phyloP scores from a whole-genome alignment of 2,888 invertebrate genomes.

The Eupithecia inturbata region DNA sequence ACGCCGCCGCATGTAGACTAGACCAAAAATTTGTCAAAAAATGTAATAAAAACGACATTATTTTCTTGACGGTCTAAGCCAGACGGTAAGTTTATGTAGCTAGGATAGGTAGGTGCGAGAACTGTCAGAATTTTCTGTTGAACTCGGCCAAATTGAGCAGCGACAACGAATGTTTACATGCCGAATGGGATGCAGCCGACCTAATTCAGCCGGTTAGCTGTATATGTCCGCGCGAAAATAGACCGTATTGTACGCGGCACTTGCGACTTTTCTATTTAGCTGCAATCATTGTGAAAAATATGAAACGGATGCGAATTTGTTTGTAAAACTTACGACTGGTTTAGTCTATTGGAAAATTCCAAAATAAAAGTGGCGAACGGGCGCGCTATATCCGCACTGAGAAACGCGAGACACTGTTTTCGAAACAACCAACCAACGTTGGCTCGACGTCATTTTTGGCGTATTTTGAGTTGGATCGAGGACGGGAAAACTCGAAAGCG shows the following conservation, averaged over 20 bases:
- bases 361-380: constrained; percentile 73
- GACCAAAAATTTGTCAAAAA: constrained; percentile 84
- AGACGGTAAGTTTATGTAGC: constrained; percentile 2
- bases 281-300: constrained; percentile 78
- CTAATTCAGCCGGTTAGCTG: constrained; percentile 65
- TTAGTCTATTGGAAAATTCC: constrained; percentile 87
- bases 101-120: constrained; percentile 43
- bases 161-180: constrained; percentile 40
- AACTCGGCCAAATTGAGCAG: constrained; percentile 59
- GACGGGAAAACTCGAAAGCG: constrained; percentile 83
- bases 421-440: constrained; percentile 78
- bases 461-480: constrained; percentile 83
- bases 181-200: constrained; percentile 46
- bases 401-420: constrained; percentile 82
- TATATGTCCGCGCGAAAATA: constrained; percentile 57
- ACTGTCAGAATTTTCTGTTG: constrained; percentile 81
- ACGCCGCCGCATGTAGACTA: constrained; percentile 75
- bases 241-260: constrained; percentile 64
- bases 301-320: constrained; percentile 78
- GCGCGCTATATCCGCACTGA: constrained; percentile 74
- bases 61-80: constrained; percentile 73
- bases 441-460: constrained; percentile 83
- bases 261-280: constrained; percentile 80
- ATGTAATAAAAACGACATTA: constrained; percentile 84
- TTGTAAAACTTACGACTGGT: constrained; percentile 78